Conservation (phyloP, 2,888 invertebrate species). For the Nematopogon swammerdamellus region DNA sequence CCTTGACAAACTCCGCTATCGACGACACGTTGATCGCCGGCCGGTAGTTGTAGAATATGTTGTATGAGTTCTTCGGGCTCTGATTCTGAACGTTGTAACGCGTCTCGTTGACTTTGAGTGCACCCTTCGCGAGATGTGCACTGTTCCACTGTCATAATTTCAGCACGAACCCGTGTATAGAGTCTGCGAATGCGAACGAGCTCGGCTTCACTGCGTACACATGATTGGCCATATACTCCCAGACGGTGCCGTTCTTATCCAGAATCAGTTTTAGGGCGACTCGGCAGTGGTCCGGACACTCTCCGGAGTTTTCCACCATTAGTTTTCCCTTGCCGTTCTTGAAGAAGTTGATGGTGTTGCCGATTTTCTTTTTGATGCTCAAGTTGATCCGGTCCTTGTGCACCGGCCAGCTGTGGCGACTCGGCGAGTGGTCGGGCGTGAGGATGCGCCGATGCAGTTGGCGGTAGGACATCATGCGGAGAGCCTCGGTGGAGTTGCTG, state of each 20-base stretch:
- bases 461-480: slow-evolving; percentile 33
- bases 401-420: slow-evolving; percentile 28
- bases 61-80: slow-evolving; percentile 42
- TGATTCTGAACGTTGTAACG: slow-evolving; percentile 42
- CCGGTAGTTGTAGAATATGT: slow-evolving; percentile 32
- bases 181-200: slow-evolving; percentile 60
- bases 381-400: slow-evolving; percentile 47
- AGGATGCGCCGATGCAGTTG: slow-evolving; percentile 17
- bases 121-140: slow-evolving; percentile 44
- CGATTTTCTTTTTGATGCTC: slow-evolving; percentile 55
- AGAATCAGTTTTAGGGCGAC: slow-evolving; percentile 58
- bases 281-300: slow-evolving; percentile 66
- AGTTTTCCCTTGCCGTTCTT: slow-evolving; percentile 61
- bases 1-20: slow-evolving; percentile 42
- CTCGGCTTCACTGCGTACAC: slow-evolving; percentile 73
- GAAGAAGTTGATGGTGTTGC: slow-evolving; percentile 55
- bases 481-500: slow-evolving; percentile 55
- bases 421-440: neutral
- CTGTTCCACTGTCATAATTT: slow-evolving; percentile 81
- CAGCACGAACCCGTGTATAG: slow-evolving; percentile 70
- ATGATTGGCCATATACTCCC: slow-evolving; percentile 61
- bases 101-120: slow-evolving; percentile 41
- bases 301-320: slow-evolving; percentile 68
- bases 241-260: slow-evolving; percentile 52
- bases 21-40: slow-evolving; percentile 35